phyloP scores from a whole-genome alignment of 1,140 invertebrate genomes.

The Melitaea cinxia region DNA sequence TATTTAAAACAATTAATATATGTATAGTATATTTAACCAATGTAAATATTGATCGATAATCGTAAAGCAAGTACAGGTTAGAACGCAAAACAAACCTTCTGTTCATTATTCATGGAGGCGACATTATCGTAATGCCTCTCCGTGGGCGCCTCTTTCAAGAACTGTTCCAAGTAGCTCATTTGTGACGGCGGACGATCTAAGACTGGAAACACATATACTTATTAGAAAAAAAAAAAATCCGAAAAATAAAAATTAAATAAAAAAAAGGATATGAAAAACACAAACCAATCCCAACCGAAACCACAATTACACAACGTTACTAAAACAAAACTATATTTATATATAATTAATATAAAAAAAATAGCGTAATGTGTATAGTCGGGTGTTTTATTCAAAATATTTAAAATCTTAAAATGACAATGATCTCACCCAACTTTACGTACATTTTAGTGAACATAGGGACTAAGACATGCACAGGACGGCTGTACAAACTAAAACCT shows the following conservation, averaged over 20 bases:
- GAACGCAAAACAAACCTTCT: slow-evolving; percentile 58
- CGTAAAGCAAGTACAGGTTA: neutral
- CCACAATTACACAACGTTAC: slow-evolving; percentile 56
- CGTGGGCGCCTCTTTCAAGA: slow-evolving; percentile 87
- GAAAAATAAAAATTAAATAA: slow-evolving; percentile 23
- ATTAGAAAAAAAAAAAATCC: slow-evolving; percentile 13
- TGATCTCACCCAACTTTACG: slow-evolving; percentile 46
- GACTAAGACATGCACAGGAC: slow-evolving; percentile 66
- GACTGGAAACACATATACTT: slow-evolving; percentile 83
- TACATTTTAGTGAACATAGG: slow-evolving; percentile 60
- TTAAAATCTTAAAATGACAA: slow-evolving; percentile 7
- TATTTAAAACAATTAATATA: too few species aligned
- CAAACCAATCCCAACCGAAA: slow-evolving; percentile 74
- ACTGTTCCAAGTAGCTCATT: slow-evolving; percentile 94
- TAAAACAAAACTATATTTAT: slow-evolving; percentile 33
- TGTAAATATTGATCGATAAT: neutral
- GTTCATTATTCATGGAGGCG: slow-evolving; percentile 67
- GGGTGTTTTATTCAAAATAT: slow-evolving; percentile 32
- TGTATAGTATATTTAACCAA: too few species aligned
- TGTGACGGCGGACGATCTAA: slow-evolving; percentile 92
- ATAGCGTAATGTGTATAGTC: slow-evolving; percentile 46
- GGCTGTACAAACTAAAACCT: slow-evolving; percentile 46
- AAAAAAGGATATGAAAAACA: slow-evolving; percentile 48
- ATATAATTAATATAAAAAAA: slow-evolving; percentile 35
- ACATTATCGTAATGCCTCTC: slow-evolving; percentile 75